Base-by-base conservation (phyloP, 2,797 vertebrate species). In the Apodemus agrarius region DNA sequence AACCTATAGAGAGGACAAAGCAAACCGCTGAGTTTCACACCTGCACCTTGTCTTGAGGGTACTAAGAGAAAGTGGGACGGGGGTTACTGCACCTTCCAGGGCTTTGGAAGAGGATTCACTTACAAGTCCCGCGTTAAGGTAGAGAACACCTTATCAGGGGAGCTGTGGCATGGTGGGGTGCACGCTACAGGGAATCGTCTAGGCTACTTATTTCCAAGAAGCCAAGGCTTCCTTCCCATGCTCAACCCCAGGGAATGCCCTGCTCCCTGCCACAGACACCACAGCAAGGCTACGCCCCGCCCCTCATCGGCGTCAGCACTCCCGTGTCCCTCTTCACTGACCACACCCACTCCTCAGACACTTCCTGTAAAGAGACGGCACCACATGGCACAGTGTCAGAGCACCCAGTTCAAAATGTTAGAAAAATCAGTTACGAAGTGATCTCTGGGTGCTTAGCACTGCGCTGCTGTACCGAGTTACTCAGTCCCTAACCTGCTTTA, bases 1-100 rank as follows among this genome's bases (percentile, higher is more conserved):
- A 99, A 99, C 98, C 99, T 99, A 22, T 37, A 37, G 74, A 83
- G 87, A 83, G 61, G 46, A 63, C 91, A 88, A 85, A 84, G 61
- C 63, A 63, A 63, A 61, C 34, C 5, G 49, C 31, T 86, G 13
- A 92, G 54, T 86, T 69, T 82, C 84, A 89, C 37, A 37, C 24
- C 57, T n/a, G 49, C 1, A 78, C 29, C 59, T 69, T 37, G 84
- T 72, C 59, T 75, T 52, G 83, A 83, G 43, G 65, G 46, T 52
- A 76, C 31, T 78, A n/a, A 67, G 63, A 67, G 67, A 63, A 63
- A 17, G 40, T 78, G 57, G 59, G n/a, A 43, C 24, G 43, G 74
- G 43, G 22, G 40, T 34, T 57, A 76, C 54, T 34, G 63, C n/a
- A 26, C 22, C 61, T 24, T 86, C 95, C 37, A 74, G 43, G 26